Evolutionary conservation across 1,140 invertebrate genomes (phyloP).

Genomic region (Maconellicoccus hirsutus): DNA sequence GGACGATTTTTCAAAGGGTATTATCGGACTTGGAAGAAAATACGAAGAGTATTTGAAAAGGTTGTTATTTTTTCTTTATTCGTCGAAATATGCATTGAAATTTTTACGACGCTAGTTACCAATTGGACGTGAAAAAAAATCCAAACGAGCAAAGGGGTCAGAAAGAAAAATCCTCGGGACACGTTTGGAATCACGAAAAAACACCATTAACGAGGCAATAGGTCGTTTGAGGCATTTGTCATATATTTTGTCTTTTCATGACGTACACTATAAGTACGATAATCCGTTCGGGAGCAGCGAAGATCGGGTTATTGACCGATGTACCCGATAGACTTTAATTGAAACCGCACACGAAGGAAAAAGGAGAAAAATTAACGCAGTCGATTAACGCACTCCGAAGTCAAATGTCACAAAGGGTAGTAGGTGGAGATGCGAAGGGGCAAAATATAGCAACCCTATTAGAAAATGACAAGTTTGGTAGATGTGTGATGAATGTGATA

Average conservation of each 20-base stretch:
- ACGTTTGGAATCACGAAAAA: neutral
- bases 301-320: neutral
- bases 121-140: no score
- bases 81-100: no score
- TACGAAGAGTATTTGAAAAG: no score
- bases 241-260: neutral
- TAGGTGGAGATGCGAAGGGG: neutral
- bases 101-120: no score
- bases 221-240: neutral
- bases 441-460: slow-evolving; percentile 3
- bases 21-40: no score
- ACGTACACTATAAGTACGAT: neutral
- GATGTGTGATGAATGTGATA: slow-evolving; percentile 15
- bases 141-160: neutral
- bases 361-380: neutral
- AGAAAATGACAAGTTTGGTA: slow-evolving; percentile 15
- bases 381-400: neutral
- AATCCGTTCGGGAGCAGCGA: neutral
- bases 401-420: neutral
- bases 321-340: neutral
- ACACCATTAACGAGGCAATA: neutral
- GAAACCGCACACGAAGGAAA: neutral
- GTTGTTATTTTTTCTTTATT: no score
- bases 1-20: no score
- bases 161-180: neutral